phyloP scores from a whole-genome alignment of 2,113 vertebrate genomes.

The Romanogobio albipinnatus region DNA sequence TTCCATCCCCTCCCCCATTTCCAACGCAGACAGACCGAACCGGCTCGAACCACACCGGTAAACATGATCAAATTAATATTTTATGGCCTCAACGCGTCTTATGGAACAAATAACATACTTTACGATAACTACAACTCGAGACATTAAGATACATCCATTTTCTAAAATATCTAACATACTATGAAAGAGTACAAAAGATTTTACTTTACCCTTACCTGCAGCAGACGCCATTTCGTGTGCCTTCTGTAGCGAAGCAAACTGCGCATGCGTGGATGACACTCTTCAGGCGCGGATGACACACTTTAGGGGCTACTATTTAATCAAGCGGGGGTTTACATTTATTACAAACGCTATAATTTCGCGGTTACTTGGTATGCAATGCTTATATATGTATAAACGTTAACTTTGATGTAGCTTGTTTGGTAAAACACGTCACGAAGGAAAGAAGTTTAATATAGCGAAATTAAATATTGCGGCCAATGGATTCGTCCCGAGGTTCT shows the following conservation, averaged over 20 bases:
- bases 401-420: background rate
- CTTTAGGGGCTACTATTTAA: conserved; percentile 17
- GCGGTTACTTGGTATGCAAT: background rate
- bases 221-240: conserved; percentile 64
- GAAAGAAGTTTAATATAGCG: background rate
- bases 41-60: conserved; percentile 27
- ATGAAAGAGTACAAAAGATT: background rate
- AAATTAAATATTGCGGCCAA: background rate
- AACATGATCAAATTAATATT: background rate
- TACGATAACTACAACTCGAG: background rate
- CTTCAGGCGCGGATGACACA: background rate
- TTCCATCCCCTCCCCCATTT: conserved; percentile 41
- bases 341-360: background rate
- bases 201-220: conserved; percentile 50
- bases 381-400: background rate
- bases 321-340: background rate
- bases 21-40: conserved; percentile 5
- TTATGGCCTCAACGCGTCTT: background rate
- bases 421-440: background rate
- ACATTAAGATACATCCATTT: background rate
- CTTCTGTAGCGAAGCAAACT: background rate
- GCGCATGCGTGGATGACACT: conserved; percentile 52
- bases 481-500: background rate
- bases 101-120: background rate
- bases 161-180: background rate